Base-by-base conservation (phyloP, 2,113 vertebrate species). In the Ailurus styani region DNA sequence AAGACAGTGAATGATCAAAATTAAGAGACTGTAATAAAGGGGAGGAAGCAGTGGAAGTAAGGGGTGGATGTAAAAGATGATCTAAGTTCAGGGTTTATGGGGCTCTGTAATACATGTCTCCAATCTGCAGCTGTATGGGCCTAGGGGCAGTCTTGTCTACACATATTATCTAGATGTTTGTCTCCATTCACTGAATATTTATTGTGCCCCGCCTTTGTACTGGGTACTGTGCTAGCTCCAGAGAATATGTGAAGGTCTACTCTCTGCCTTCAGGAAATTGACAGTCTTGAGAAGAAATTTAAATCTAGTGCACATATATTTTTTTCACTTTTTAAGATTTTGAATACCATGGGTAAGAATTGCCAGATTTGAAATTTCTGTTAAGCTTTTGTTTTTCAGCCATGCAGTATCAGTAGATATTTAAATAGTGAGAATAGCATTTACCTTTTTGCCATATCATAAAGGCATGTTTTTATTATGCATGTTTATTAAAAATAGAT, bases 401-500 rank as follows among this genome's bases (percentile, higher is more conserved):
- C 57, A 66, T 64, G 21, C 18, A 82, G 47, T n/a, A n/a, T n/a
- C n/a, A n/a, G n/a, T n/a, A n/a, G n/a, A n/a, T 95, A 60, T 93
- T 96, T 87, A 96, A 89, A 78, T 95, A 84, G 57, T 93, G 70
- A 79, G n/a, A 84, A 50, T 54, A 68, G 78, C n/a, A n/a, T 92
- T 96, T 64, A 57, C 15, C 45, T 90, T 88, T 90, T 68, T 60
- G 15, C 31, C 27, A 40, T 95, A n/a, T 92, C 93, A 54, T 93
- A 78, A 93, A 85, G 34, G 57, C 20, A 45, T 90, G 54, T 72
- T 94, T 73, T 93, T 95, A 89, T 93, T 96, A 72, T 81, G 34
- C 34, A 5, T 97, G 14, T 90, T 94, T 93, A 95, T 96, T 84
- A 92, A 93, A 95, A 64, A 85, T 87, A 90, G 81, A 90, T 45